A percentile compares a stretch with the other conserved stretches of the same genome.
These are phyloP conservation scores for Campoletis raptor DNA, from an alignment of 2,888 invertebrate species.

Conservation along the genomic window DNA sequence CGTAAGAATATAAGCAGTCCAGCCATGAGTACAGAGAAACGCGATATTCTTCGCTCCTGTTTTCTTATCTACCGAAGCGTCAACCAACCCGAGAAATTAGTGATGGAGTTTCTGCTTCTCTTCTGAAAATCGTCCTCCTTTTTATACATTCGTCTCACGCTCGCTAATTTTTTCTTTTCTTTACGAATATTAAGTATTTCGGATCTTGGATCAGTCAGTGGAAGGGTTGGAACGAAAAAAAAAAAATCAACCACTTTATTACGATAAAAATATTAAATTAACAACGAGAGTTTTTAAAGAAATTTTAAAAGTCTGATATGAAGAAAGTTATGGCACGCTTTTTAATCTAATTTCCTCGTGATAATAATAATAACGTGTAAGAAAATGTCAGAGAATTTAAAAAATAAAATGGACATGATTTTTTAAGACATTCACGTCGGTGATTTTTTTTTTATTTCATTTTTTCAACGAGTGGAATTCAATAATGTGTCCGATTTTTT, in stretches of 20 bases:
- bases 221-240: background rate
- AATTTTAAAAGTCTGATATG: background rate
- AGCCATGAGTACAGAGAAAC: constrained; percentile 21
- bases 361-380: background rate
- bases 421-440: too few species aligned
- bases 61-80: constrained; percentile 56
- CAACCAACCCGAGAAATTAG: constrained; percentile 57
- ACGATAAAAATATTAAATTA: background rate
- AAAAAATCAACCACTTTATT: background rate
- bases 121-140: background rate
- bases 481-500: too few species aligned
- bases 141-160: background rate
- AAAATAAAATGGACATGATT: background rate
- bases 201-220: constrained; percentile 7
- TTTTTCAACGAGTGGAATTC: too few species aligned
- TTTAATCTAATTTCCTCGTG: background rate
- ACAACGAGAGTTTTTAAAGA: background rate
- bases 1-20: constrained; percentile 45
- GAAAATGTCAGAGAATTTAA: background rate
- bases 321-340: background rate
- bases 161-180: background rate
- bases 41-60: constrained; percentile 43
- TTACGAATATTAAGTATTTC: background rate
- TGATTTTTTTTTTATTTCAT: too few species aligned
- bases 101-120: constrained; percentile 33